Evolutionary conservation across 2,888 invertebrate species (phyloP).

Genomic region (Platycheirus albimanus): DNA sequence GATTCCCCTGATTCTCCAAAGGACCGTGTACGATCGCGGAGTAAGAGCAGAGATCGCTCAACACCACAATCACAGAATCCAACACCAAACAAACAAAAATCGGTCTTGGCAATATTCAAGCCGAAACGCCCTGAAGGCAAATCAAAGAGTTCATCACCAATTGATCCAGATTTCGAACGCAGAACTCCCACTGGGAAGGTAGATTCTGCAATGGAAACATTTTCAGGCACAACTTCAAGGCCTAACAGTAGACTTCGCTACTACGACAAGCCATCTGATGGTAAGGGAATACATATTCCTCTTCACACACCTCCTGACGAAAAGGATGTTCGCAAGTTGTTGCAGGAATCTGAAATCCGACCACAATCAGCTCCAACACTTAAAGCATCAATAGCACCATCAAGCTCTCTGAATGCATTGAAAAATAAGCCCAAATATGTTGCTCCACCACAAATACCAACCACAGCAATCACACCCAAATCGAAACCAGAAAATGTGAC

Average conservation of each 20-base stretch:
- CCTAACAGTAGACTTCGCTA: slow-evolving; percentile 83
- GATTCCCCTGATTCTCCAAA: slow-evolving; percentile 83
- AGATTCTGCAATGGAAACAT: slow-evolving; percentile 82
- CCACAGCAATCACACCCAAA: slow-evolving; percentile 39
- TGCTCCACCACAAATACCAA: slow-evolving; percentile 74
- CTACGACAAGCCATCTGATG: slow-evolving; percentile 86
- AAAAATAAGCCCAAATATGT: neutral
- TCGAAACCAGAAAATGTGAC: neutral
- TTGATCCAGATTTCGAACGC: slow-evolving; percentile 78
- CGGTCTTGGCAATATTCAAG: slow-evolving; percentile 87
- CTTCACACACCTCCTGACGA: slow-evolving; percentile 90
- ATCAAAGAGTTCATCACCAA: slow-evolving; percentile 83
- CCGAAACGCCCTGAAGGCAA: slow-evolving; percentile 83
- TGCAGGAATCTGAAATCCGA: slow-evolving; percentile 79
- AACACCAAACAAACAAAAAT: slow-evolving; percentile 87
- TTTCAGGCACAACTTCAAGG: slow-evolving; percentile 76
- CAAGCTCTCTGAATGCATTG: slow-evolving; percentile 65
- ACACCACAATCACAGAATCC: slow-evolving; percentile 83
- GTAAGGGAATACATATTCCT: slow-evolving; percentile 88
- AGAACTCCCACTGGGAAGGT: slow-evolving; percentile 81
- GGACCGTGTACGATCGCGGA: slow-evolving; percentile 84
- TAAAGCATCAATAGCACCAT: slow-evolving; percentile 73
- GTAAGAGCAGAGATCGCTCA: slow-evolving; percentile 85
- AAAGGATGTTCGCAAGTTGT: slow-evolving; percentile 81
- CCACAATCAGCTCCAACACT: slow-evolving; percentile 74